Base-by-base conservation (phyloP, 23 tunicate species). In the Ciona savignyi region DNA sequence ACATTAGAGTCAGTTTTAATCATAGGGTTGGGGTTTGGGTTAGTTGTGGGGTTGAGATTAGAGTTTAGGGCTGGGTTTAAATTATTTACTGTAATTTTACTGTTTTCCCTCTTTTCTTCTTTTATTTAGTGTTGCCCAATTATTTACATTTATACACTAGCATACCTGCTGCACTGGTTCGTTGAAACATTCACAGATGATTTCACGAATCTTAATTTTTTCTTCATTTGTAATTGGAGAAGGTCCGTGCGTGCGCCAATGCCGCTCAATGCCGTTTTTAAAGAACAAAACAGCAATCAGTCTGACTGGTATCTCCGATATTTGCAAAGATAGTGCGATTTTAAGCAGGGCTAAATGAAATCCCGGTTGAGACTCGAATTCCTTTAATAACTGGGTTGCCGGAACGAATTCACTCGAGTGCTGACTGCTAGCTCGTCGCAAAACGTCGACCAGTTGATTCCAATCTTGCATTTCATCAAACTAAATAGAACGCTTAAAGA, bases 181-280 rank as follows among this genome's bases (percentile, higher is more conserved):
- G 15, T 70, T 79, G 27, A 90, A 30, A 34, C 90, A 78, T 34
- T 26, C 29, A 29, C 68, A 69, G 2, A 90, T 74, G 28, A 82
- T 79, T 9, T 74, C 60, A 75, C 68, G 68, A 1, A 90, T 90
- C n/a, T 65, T 24, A 1, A 32, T 33, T 34, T 90, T 83, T 23
- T 79, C 82, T 4, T 78, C 79, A 27, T 78, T 63, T 2, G 63
- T 20, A 4, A 88, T 51, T 1, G 84, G 86, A 4, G 75, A 32
- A n/a, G 87, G 66, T 32, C 83, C 76, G 9, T 78, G 82, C 0
- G 85, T 60, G 61, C 97, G 78, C 97, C 97, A 90, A 32, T 74
- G 75, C 15, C 79, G 73, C 4, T 90, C 89, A 34, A 90, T 74
- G 1, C 97, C 97, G 73, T 90, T 83, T 75, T 90, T 90, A 0